phyloP scores from a whole-genome alignment of 2,888 invertebrate species.

The Apodemia hepburni region DNA sequence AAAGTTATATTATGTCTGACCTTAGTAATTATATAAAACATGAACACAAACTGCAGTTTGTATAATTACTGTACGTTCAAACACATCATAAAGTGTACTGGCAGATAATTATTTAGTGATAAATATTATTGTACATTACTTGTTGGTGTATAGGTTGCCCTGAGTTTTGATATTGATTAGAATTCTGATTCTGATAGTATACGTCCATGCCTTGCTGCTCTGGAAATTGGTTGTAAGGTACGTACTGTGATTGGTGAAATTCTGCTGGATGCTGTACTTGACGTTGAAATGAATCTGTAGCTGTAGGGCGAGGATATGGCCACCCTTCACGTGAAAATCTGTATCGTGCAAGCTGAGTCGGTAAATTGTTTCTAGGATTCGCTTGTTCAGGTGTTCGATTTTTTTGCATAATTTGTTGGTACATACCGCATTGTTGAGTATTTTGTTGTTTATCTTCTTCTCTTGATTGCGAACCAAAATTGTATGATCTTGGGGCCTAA shows the following conservation, averaged over 20 bases:
- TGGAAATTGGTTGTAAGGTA: not conserved
- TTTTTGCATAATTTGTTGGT: not conserved
- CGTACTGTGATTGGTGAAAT: conserved; percentile 1
- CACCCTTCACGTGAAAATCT: not conserved
- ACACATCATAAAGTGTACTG: not conserved
- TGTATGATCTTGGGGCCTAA: not conserved
- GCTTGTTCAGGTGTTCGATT: not conserved
- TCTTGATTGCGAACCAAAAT: not conserved
- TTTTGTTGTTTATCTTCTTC: not conserved
- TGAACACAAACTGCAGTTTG: not conserved
- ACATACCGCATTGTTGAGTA: not conserved
- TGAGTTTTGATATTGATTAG: not conserved
- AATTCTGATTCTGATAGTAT: not conserved
- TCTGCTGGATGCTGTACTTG: not conserved
- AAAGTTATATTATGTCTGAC: not conserved
- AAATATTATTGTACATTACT: conserved; percentile 3
- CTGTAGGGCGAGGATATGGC: not conserved
- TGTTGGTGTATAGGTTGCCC: not conserved
- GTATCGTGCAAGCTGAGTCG: not conserved
- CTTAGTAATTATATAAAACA: too few species aligned
- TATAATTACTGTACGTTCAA: not conserved
- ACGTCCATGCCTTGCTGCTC: not conserved
- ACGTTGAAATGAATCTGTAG: not conserved
- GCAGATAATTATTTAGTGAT: not conserved
- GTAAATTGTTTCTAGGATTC: not conserved